Evolutionary conservation across 1,140 invertebrate species (phyloP), one percentile per base, ranked within the genome.

Genomic region (Mycetomoellerius zeteki): DNA sequence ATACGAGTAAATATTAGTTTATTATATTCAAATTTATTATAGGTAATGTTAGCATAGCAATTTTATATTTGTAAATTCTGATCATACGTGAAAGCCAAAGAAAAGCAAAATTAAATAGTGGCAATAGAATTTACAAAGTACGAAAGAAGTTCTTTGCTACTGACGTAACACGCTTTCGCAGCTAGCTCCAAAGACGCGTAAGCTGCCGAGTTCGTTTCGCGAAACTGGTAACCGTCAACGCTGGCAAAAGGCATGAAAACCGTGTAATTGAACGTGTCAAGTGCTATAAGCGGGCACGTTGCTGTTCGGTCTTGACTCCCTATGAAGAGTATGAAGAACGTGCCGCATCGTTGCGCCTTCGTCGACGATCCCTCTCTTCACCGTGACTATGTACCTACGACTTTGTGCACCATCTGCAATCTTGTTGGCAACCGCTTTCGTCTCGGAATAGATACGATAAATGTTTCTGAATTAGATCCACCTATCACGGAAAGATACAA

Each of bases 261-360:
- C 91, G 88, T 92, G 88, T 93, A 93, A 93, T 93, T 93, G 86
- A 88, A 91, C 87, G 87, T 90, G 92, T 93, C 89, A 88, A 92
- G 88, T 85, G 69, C 33, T 69, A 65, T 67, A 82, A 89, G 80
- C 84, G 72, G 85, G 64, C 64, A 69, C 21, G 60, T 47, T 71
- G 33, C 21, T 50, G 64, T 89, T 89, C 64, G 58, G 69, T 71
- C 80, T 77, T 30, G 64, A 75, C 65, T 89, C 54, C 54, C 43
- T 47, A 47, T 19, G 54, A 86, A 87, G 75, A 67, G 65, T 47
- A 47, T 10, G 54, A 86, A 87, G 69, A 67, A 71, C 60, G 54
- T 58, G 71, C 50, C 56, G 50, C 43, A n/a, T 47, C 37, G 67
- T 73, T 33, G 37, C 64, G 30, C 54, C 71, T 56, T 64, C 54